A percentile compares a stretch with the other conserved stretches of the same genome.
Conservation (phyloP, 37 sponge, comb jelly and placozoan species). For the Theonella swinhoei region DNA sequence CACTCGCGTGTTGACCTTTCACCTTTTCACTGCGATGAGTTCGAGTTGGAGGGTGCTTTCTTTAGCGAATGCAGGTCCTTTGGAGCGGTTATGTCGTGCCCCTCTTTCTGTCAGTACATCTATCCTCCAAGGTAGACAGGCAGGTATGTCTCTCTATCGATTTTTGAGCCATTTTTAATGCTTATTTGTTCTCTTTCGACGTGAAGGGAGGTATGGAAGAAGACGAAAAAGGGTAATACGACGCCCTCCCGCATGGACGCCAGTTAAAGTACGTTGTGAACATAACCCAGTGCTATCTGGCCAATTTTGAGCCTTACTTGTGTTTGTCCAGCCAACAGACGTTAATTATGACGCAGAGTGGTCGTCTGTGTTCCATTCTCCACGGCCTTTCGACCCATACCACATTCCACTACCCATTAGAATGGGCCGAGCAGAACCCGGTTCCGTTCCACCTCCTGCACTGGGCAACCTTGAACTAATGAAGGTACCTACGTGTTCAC, state of each 20-base stretch:
- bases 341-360: constrained; percentile 57
- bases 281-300: neutral
- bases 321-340: constrained; percentile 41
- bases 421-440: constrained; percentile 74
- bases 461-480: constrained; percentile 79
- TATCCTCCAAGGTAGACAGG: neutral
- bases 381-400: constrained; percentile 79
- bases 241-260: neutral
- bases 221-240: neutral
- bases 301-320: neutral
- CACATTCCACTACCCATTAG: constrained; percentile 79
- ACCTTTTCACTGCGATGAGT: too few species aligned
- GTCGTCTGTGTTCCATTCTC: constrained; percentile 73
- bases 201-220: neutral
- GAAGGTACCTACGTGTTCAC: constrained; percentile 49
- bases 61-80: neutral
- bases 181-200: too few species aligned
- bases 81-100: neutral
- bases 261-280: neutral
- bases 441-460: constrained; percentile 66
- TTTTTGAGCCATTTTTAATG: neutral
- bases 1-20: too few species aligned
- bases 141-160: neutral
- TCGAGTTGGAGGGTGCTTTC: too few species aligned
- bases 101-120: neutral